Evolutionary conservation across 2,888 invertebrate species (phyloP), one percentile per base, ranked within the genome.

Genomic region (Campoletis raptor): DNA sequence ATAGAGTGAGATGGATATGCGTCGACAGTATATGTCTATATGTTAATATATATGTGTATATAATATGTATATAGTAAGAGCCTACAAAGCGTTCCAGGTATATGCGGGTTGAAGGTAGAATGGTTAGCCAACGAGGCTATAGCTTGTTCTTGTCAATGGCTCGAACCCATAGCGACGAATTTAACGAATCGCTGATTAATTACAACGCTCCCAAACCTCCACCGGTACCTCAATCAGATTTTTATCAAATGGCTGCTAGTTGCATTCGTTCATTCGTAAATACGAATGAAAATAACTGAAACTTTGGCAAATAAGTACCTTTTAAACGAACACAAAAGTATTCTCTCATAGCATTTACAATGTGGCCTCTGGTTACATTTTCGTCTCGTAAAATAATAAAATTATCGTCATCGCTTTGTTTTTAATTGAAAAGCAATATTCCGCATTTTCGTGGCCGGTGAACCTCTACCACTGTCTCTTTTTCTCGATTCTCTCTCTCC

Each of bases 181-280:
- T 92, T 90, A 91, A 91, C 90, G 89, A 91, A 90, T 90, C 88
- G 88, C 89, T 90, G 91, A 92, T 92, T 92, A 92, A 93, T 92
- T 90, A 90, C 88, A 72, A 81, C 80, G 70, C 24, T 66, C 45
- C 36, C 78, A 69, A 70, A 74, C 70, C 70, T 42, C 76, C 69
- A 45, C n/a, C 45, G 73, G 76, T 85, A 72, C 61, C 30, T 61
- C 61, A 61, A 61, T 61, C 45, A 82, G 89, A 89, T 88, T 87
- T 77, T 87, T 86, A 86, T 87, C 86, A 76, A 52, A 24, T 70
- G 24, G 70, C 24, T 45, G 21, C 64, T 57, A 48, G 52, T 37
- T 54, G 54, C 69, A 12, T 52, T 64, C 45, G 15, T 48, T 76
- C 61, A 24, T 57, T n/a, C 48, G 70, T 37, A 37, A 45, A 57